These are phyloP conservation scores for Thyatira batis DNA, from an alignment of 2,888 invertebrate species.

Conservation along the genomic window DNA sequence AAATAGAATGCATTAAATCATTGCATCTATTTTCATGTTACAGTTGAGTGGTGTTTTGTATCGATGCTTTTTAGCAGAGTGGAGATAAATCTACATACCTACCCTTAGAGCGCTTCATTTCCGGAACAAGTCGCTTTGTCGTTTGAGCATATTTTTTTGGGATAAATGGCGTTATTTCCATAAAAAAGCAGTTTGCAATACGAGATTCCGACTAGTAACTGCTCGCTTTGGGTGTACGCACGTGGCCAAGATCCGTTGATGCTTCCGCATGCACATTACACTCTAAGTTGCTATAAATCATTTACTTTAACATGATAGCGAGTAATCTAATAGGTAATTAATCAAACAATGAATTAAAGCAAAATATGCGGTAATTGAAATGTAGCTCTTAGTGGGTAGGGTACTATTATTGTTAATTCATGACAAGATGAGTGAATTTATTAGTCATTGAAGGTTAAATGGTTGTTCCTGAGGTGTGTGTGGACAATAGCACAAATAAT, in stretches of 20 bases:
- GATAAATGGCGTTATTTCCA: slow-evolving; percentile 70
- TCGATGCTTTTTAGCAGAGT: slow-evolving; percentile 19
- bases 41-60: slow-evolving; percentile 3
- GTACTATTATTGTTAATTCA: background rate
- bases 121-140: slow-evolving; percentile 81
- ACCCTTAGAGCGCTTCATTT: slow-evolving; percentile 62
- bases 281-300: background rate
- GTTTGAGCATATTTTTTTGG: slow-evolving; percentile 60
- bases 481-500: background rate
- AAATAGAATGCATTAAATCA: background rate
- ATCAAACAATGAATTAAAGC: background rate
- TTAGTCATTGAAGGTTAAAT: background rate
- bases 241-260: slow-evolving; percentile 44
- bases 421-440: background rate
- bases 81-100: slow-evolving; percentile 54
- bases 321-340: background rate
- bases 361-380: background rate
- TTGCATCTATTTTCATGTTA: slow-evolving; percentile 25
- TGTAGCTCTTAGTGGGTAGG: background rate
- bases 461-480: background rate
- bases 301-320: background rate
- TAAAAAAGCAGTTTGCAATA: slow-evolving; percentile 72
- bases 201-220: background rate
- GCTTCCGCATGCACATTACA: background rate
- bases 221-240: slow-evolving; percentile 33